phyloP scores from a whole-genome alignment of 2,797 vertebrate species.

The Fundulus diaphanus region DNA sequence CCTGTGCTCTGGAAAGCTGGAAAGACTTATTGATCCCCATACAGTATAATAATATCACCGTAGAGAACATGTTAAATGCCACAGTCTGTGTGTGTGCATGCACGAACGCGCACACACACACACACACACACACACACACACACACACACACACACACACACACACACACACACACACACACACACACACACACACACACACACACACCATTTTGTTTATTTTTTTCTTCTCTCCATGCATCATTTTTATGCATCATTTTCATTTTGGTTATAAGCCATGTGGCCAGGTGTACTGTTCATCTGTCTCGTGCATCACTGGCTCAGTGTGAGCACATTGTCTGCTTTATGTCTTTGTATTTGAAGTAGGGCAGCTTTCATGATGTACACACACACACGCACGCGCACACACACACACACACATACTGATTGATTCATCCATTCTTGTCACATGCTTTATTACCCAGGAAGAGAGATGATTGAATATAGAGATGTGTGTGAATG shows the following conservation, averaged over 20 bases:
- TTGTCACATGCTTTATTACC: slow-evolving; percentile 62
- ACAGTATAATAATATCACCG: slow-evolving; percentile 36
- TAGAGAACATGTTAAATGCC: slow-evolving; percentile 28
- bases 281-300: slow-evolving; percentile 49
- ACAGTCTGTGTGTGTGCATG: neutral
- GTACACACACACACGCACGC: slow-evolving; percentile 36
- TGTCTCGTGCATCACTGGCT: slow-evolving; percentile 47
- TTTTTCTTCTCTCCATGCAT: slow-evolving; percentile 30
- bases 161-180: neutral
- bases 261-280: slow-evolving; percentile 40
- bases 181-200: neutral
- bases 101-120: neutral
- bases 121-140: neutral
- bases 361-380: slow-evolving; percentile 13
- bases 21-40: slow-evolving; percentile 60
- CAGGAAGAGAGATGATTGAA: slow-evolving; percentile 58
- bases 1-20: slow-evolving; percentile 35
- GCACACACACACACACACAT: slow-evolving; percentile 7
- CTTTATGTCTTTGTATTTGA: slow-evolving; percentile 24
- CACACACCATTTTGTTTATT: neutral
- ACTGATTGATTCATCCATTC: slow-evolving; percentile 66
- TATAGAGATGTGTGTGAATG: slow-evolving; percentile 37
- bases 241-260: slow-evolving; percentile 36
- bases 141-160: too few species aligned
- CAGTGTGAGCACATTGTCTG: slow-evolving; percentile 20